These are phyloP conservation scores for Podocnemis expansa DNA, from an alignment of 2,113 vertebrate species.

Conservation along the genomic window DNA sequence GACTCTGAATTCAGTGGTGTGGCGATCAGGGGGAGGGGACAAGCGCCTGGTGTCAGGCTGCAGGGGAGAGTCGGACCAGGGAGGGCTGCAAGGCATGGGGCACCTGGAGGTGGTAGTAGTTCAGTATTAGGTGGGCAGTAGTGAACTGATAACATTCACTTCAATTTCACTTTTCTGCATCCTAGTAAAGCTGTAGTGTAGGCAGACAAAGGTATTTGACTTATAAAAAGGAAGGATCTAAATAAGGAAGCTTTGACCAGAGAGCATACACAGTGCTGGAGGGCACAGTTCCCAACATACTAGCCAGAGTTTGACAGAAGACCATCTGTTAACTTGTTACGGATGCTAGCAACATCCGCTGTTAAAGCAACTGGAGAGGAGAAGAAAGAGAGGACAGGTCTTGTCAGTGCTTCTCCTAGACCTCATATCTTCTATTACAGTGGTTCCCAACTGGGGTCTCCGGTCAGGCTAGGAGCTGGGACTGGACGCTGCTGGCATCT, in stretches of 20 bases:
- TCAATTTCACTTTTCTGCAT: slow-evolving; percentile 20
- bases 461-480: too few relatives aligned
- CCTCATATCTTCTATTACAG: not conserved
- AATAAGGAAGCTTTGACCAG: not conserved
- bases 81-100: too few relatives aligned
- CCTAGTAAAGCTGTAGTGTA: not conserved
- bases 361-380: not conserved
- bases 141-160: not conserved
- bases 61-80: too few relatives aligned
- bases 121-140: slow-evolving; percentile 29
- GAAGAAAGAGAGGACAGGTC: not conserved
- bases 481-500: too few relatives aligned
- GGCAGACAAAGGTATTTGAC: not conserved
- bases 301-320: not conserved
- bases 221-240: not conserved
- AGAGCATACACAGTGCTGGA: not conserved
- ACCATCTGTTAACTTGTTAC: not conserved
- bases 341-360: not conserved
- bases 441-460: too few relatives aligned
- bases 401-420: not conserved
- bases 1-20: not conserved
- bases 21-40: too few relatives aligned
- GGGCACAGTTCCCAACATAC: not conserved
- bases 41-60: too few relatives aligned
- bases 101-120: too few relatives aligned